Evolutionary conservation across 2,797 vertebrate species (phyloP), one percentile per base, ranked within the genome.

Genomic region (Sphenodon punctatus): DNA sequence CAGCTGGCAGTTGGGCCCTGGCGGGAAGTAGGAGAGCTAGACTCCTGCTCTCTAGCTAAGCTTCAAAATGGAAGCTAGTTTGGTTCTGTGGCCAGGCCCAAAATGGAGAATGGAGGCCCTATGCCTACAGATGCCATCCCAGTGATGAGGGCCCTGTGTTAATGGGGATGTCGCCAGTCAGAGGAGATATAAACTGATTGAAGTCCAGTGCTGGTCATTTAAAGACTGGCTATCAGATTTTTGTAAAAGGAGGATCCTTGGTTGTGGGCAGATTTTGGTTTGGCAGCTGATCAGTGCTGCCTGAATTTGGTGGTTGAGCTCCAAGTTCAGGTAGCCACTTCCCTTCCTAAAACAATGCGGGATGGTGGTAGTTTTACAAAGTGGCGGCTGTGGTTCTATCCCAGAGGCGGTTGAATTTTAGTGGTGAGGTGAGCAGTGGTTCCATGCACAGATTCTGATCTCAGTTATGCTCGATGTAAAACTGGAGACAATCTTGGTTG

Each of bases 301-400:
- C 46, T 78, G 68, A 45, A 76, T 60, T 12, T 75, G 27, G 68
- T 90, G 90, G 55, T 77, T 86, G 68, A 84, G 63, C 36, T 85
- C 76, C 43, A 66, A 58, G 69, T 77, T 86, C 10, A 22, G 65
- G 55, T 34, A 19, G 19, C 13, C 22, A 34, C 20, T 32, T 32
- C 53, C 51, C 32, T 20, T 14, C 48, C 83, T 86, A 39, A 66
- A 49, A 10, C 73, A 48, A 56, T 73, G 56, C 81, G 82, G 23
- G 67, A 6, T 68, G 49, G 56, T 6, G 2, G 41, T 38, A 39
- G 19, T 77, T 78, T 73, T 71, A 16, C 20, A 78, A 63, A 34
- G 41, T 65, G 66, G 38, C 39, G 34, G 39, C 36, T 80, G 16
- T 51, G 13, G 65, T 85, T 83, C 38, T 25, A 73, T 90, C 59